Evolutionary conservation across 2,797 vertebrate species (phyloP), one percentile per base, ranked within the genome.

Genomic region (Propithecus deckenii): DNA sequence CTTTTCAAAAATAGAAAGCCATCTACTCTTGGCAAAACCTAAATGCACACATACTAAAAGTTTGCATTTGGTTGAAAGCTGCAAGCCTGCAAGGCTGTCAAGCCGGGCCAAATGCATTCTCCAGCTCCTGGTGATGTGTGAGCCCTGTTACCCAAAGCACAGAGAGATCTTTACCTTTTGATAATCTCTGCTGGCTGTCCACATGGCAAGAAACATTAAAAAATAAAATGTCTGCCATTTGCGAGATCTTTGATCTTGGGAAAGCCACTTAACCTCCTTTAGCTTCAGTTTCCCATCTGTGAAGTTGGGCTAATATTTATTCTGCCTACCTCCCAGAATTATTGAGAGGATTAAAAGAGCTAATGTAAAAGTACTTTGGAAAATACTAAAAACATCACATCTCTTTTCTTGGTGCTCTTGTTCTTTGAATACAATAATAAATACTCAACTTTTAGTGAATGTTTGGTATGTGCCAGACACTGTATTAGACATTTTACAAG

Each of bases 1-100:
- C 32, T 63, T 96, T 96, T 96, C 89, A 94, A 97, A 98, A 97
- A 95, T 74, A 95, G 97, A 96, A 97, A 94, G 65, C 67, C 78
- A 92, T 98, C 88, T 95, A 97, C 48, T 95, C 79, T 97, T 96
- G 92, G 91, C 94, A 93, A 87, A 97, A 91, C 74, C 94, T 86
- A 81, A 95, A 86, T n/a, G 41, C 8, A 52, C 61, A 91, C 50
- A 85, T 85, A 96, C 87, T 90, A 93, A 89, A 96, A 95, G 92
- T 95, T 95, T 93, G 95, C 63, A 84, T 91, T 97, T 96, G 91
- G 91, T 94, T 84, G 92, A 83, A 93, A 91, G 80, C 59, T 95
- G 43, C 28, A 91, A 86, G 35, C 41, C 90, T 59, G 12, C 46
- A 78, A 93, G 80, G 28, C 57, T 78, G 52, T 55, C 17, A 30